Base-by-base conservation (phyloP, 2,797 vertebrate species). In the Lates japonicus region DNA sequence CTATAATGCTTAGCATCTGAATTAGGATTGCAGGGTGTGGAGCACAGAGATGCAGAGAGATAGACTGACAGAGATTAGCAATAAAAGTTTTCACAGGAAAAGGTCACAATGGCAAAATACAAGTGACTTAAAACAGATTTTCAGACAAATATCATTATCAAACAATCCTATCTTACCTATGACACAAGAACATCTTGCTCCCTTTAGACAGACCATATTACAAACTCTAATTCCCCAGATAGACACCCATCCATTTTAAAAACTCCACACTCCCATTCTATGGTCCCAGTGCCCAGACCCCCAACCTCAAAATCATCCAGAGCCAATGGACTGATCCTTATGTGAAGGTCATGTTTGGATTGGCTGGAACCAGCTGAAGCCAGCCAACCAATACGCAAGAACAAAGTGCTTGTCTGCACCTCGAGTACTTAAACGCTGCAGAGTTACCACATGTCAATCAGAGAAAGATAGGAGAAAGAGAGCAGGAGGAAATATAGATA, bases 331-430 rank as follows among this genome's bases (percentile, higher is more conserved):
- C 96, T 97, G 96, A 97, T 97, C 97, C 96, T 41, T 63, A 96
- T 98, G 96, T 95, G 96, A 96, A 88, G 94, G 95, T 95, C 95
- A 94, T 97, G 95, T 98, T 98, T 98, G 95, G 94, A 93, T 97
- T 98, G 97, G 98, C 97, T 76, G 87, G 93, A 84, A 89, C 68
- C 67, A 65, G 94, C 95, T 96, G 95, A 96, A 97, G 93, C 91
- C 73, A 71, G 95, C 94, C 91, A 98, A 91, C 85, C 76, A 88
- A 70, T 46, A 81, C 19, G 35, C 67, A 69, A 42, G 96, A 97
- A 98, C 97, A 97, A 98, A 98, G 97, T 98, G 95, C 96, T 96
- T 98, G 97, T 99, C 97, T 96, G 95, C 97, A 96, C 96, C 95
- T 96, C 85, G 93, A 96, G 96, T 73, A 96, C 95, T 97, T 97